Evolutionary conservation across 2,113 vertebrate genomes (phyloP), one percentile per base, ranked within the genome.

Genomic region (Microcebus murinus): DNA sequence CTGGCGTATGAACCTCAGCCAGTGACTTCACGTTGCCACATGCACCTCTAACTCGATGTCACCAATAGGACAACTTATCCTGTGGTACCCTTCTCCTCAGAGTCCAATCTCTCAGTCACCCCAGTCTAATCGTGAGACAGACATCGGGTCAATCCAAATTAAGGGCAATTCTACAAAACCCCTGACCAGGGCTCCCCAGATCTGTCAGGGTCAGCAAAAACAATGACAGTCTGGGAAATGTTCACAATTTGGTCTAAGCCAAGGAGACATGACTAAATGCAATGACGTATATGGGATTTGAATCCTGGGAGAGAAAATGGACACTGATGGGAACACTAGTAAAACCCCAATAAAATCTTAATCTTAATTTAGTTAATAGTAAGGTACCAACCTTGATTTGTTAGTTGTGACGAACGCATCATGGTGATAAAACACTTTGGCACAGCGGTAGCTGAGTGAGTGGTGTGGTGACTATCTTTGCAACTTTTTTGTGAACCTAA

Each of bases 331-430:
- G 52, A 39, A 48, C 63, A 12, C 52, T 50, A n/a, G 1, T 2
- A 23, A 80, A 71, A 39, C 14, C 8, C 4, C 0, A 21, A 70
- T 17, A 31, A 76, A 63, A 34, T 17, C 55, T 76, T 48, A 23
- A 36, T 36, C 36, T 36, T 36, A 27, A 31, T 34, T 42, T 59
- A 6, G 18, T 48, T n/a, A 27, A 13, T 9, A 48, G 6, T 15
- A 20, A 3, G 2, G 4, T 17, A 13, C 31, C 7, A 1, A 3
- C 18, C 2, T 18, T 18, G 21, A 4, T 39, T 48, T 25, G 3
- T 27, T 31, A 34, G 50, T 17, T 48, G 63, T 55, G 20, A 42
- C 9, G n/a, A 6, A 17, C 0, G 45, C 1, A 3, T 14, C 29
- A 1, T 3, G 3, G 2, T 59, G 27, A 1, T 1, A 27, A 14